A percentile compares a stretch with the other conserved stretches of the same genome.
Evolutionary conservation across 2,888 invertebrate species (phyloP).

Genomic region (Iphiclides podalirius): DNA sequence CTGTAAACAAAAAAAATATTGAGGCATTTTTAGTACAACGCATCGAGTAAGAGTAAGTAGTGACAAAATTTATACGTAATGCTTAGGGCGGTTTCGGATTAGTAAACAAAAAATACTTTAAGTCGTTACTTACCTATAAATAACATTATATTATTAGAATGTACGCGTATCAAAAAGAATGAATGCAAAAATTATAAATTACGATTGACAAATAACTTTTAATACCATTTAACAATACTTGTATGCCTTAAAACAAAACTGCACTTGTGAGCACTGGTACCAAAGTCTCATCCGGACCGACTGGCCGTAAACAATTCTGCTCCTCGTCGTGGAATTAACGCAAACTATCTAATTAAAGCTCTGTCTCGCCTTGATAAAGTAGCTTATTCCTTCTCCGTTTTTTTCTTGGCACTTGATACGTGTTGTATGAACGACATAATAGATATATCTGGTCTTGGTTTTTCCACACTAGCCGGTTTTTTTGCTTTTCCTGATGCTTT

Average conservation of each 20-base stretch:
- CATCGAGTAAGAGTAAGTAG: no score
- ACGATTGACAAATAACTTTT: slow-evolving; percentile 10
- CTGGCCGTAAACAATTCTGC: slow-evolving; percentile 37
- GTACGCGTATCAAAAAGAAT: not conserved
- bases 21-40: no score
- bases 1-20: slow-evolving; percentile 14
- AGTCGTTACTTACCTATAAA: slow-evolving; percentile 17
- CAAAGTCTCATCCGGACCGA: slow-evolving; percentile 26
- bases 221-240: slow-evolving; percentile 5
- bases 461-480: slow-evolving; percentile 41
- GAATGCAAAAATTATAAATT: not conserved
- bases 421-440: slow-evolving; percentile 10
- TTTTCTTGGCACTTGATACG: not conserved
- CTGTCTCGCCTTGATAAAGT: not conserved
- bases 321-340: not conserved
- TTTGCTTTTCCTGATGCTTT: slow-evolving; percentile 29
- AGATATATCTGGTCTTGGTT: slow-evolving; percentile 33
- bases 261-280: slow-evolving; percentile 5
- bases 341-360: slow-evolving; percentile 4
- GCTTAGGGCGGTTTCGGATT: not conserved
- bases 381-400: slow-evolving; percentile 6
- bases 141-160: slow-evolving; percentile 4
- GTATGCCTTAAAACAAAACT: not conserved
- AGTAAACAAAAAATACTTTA: not conserved
- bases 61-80: not conserved